Evolutionary conservation across 2,113 vertebrate species (phyloP).

Genomic region (Microtus ochrogaster): DNA sequence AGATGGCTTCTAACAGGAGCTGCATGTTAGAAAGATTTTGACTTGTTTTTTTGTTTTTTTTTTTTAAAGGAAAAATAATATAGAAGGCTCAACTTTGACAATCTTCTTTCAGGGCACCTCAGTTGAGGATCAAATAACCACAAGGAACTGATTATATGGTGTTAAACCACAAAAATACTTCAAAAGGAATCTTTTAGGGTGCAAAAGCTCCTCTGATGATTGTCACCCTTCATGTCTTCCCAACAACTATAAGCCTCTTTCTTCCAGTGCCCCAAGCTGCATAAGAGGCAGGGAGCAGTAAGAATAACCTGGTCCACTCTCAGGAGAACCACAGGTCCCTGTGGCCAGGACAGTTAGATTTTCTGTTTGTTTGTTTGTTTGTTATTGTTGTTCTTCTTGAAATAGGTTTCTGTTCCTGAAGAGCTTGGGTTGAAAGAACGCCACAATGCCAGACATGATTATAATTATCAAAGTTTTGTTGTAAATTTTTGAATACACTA

Average conservation of each 20-base stretch:
- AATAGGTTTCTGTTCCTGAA: not conserved
- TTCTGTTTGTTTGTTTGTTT: not conserved
- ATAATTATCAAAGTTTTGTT: not conserved
- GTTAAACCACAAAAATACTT: not conserved
- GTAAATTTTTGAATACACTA: not conserved
- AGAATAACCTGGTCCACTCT: not conserved
- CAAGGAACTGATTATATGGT: conserved; percentile 10
- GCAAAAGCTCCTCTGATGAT: not conserved
- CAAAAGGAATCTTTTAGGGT: not conserved
- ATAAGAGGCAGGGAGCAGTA: not conserved
- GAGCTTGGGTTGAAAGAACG: not conserved
- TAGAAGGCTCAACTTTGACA: not conserved
- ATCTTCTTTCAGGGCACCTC: not conserved
- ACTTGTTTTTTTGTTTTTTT: no score
- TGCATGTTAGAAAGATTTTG: not conserved
- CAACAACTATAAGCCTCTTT: not conserved
- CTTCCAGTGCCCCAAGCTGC: not conserved
- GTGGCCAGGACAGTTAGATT: not conserved
- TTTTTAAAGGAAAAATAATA: not conserved
- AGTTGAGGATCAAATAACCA: not conserved
- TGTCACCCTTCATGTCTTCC: not conserved
- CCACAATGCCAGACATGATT: not conserved
- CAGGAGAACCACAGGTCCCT: not conserved
- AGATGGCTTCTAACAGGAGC: not conserved
- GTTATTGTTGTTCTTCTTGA: not conserved